Conservation (phyloP, 2,797 vertebrate species). For the Sebastes vulpes region DNA sequence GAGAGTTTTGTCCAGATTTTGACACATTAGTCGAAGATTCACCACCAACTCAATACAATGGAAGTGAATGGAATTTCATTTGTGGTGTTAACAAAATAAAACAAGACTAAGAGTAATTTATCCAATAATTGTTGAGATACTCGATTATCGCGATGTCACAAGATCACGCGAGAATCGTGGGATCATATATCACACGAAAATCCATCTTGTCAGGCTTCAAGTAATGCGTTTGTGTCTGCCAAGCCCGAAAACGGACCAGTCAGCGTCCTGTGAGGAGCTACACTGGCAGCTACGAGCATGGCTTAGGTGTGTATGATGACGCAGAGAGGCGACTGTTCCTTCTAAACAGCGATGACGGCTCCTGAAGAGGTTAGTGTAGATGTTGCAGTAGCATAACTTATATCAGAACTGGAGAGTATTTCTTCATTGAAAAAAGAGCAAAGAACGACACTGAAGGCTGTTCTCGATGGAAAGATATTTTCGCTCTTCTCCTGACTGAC, state of each 20-base stretch:
- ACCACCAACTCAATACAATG: neutral
- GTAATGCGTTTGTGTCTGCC: too few relatives aligned
- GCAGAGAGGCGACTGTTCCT: neutral
- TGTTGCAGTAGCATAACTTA: too few relatives aligned
- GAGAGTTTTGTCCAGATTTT: neutral
- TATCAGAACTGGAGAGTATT: too few relatives aligned
- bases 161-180: too few relatives aligned
- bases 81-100: neutral
- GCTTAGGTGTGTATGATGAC: neutral
- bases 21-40: neutral
- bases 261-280: too few relatives aligned
- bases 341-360: neutral
- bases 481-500: neutral
- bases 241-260: too few relatives aligned
- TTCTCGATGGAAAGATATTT: neutral
- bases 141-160: too few relatives aligned
- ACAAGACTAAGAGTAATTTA: neutral
- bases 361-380: too few relatives aligned
- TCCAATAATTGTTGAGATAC: neutral
- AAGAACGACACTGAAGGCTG: neutral
- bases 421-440: too few relatives aligned
- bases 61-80: neutral
- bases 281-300: too few relatives aligned
- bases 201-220: too few relatives aligned
- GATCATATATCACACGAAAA: too few relatives aligned